Base-by-base conservation (phyloP, 1,140 invertebrate genomes). In the Leguminivora glycinivorella region DNA sequence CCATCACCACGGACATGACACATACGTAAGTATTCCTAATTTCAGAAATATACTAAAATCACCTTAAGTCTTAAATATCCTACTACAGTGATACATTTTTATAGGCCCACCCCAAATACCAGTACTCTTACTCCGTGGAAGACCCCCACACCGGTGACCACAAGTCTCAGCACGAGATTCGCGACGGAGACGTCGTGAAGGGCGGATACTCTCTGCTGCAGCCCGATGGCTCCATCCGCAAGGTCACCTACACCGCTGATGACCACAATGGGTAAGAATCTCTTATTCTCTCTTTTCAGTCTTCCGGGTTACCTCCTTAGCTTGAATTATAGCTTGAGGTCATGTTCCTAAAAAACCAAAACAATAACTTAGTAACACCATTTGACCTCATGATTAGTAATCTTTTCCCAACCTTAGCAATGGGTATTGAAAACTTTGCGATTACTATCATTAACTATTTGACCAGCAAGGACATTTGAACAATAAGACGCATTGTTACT, bases 161-260 rank as follows among this genome's bases (percentile, higher is more conserved):
- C 74, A 93, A 93, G 75, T 81, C 86, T 26, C 91, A 92, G 71
- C 85, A 92, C 40, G 92, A 93, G 79, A 81, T 67, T 63, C 86
- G 92, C 12, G 88, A 93, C 68, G 94, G 94, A 9, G 93, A 94
- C 71, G 77, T 93, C 6, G 93, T 94, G n/a, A 92, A 93, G 73
- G 94, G 94, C 1, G 93, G 92, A 71, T 94, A 94, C 83, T 93
- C 92, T 2, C 80, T 94, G 6, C 91, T 94, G 72, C 90, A 89
- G 70, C 83, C 84, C 29, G 87, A 91, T 74, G 89, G 86, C 47
- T 81, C 88, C 14, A 82, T 83, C 82, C 84, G 85, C 69, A 87
- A 89, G 73, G 87, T 90, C 7, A 79, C 80, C 6, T 91, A 91
- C 82, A 77, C 85, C 60, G 89, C 89, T 77, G 83, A 90, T 29